These are phyloP conservation scores for Scyliorhinus canicula DNA, from an alignment of 2,797 vertebrate genomes.

Conservation along the genomic window DNA sequence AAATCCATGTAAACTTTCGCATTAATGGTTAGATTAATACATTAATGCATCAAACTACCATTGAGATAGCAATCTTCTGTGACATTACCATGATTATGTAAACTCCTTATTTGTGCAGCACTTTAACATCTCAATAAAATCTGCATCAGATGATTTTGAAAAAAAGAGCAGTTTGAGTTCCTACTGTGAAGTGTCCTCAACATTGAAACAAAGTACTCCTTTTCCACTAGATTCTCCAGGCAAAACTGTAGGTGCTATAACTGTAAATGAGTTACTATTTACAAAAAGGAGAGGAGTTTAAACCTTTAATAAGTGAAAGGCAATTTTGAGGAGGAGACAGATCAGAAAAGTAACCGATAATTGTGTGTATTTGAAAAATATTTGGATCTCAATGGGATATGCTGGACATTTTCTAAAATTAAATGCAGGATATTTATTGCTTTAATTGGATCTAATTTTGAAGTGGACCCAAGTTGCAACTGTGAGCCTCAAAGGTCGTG, in stretches of 20 bases:
- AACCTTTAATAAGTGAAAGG: neutral
- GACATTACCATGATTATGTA: conserved; percentile 12
- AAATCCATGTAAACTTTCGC: conserved; percentile 67
- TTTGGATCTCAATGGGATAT: neutral
- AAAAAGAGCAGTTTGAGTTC: neutral
- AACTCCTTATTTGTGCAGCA: conserved; percentile 22
- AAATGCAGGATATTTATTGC: neutral
- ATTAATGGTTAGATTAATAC: conserved; percentile 49
- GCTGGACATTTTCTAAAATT: neutral
- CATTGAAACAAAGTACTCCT: neutral
- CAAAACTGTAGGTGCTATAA: neutral
- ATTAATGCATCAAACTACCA: neutral
- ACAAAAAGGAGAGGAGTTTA: neutral
- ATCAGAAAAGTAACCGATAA: neutral
- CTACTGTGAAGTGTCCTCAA: neutral
- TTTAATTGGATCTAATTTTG: neutral
- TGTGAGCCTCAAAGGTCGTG: neutral
- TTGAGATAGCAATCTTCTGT: neutral
- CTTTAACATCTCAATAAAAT: conserved; percentile 4
- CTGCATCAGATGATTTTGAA: neutral
- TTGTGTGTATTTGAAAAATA: neutral
- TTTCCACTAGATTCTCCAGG: neutral
- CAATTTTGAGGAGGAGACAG: neutral
- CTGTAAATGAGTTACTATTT: neutral
- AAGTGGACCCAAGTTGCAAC: neutral